phyloP scores from a whole-genome alignment of 2,113 vertebrate species.

The Tragelaphus scriptus region DNA sequence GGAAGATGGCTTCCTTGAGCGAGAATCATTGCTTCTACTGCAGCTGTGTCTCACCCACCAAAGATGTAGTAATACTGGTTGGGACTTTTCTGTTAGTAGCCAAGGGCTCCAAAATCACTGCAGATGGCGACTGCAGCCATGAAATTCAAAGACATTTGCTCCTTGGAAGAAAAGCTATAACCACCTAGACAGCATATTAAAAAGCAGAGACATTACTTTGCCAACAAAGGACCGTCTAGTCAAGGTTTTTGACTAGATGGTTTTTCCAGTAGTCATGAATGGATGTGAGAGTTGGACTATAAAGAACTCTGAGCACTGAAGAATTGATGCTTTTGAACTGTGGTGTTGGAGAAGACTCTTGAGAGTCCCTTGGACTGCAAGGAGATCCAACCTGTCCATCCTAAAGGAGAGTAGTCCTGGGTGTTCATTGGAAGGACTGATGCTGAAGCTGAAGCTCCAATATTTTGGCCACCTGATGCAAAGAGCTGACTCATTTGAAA shows the following conservation, averaged over 20 bases:
- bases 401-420: not conserved
- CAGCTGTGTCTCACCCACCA: not conserved
- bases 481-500: not conserved
- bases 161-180: not conserved
- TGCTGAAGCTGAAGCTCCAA: not conserved
- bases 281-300: not conserved
- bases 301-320: not conserved
- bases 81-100: not conserved
- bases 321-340: not conserved
- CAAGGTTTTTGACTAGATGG: not conserved
- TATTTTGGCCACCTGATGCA: not conserved
- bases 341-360: not conserved
- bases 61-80: not conserved
- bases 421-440: not conserved
- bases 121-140: not conserved
- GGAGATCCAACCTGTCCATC: not conserved
- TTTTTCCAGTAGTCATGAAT: not conserved
- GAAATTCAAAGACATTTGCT: not conserved
- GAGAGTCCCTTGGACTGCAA: not conserved
- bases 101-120: not conserved
- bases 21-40: not conserved
- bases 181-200: not conserved
- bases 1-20: not conserved
- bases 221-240: not conserved
- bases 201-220: not conserved